Conservation (phyloP, 23 tunicate species). For the Ascidia mentula region DNA sequence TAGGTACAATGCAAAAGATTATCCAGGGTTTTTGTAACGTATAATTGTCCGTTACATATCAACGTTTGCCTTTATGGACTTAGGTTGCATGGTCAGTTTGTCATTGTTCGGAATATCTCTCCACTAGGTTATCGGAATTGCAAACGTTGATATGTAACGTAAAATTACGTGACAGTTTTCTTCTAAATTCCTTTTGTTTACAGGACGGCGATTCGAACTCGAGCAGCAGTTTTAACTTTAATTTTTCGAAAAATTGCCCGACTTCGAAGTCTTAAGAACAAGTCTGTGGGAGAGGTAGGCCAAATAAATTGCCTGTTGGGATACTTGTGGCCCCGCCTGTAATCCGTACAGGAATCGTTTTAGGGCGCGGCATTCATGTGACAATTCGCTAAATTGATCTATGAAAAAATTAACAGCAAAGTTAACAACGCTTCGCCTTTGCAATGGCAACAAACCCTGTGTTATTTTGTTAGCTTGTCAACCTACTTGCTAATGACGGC, state of each 20-base stretch:
- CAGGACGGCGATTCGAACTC: constrained; percentile 65
- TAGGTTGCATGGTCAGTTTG: no score
- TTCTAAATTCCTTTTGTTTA: no score
- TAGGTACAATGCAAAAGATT: constrained; percentile 32
- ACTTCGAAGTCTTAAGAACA: constrained; percentile 67
- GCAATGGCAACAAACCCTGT: background rate
- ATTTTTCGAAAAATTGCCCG: constrained; percentile 71
- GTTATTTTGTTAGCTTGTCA: constrained; percentile 43
- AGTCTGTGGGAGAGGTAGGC: constrained; percentile 84
- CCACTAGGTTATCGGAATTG: no score
- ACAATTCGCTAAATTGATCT: no score
- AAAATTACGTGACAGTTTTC: background rate
- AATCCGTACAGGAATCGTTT: background rate
- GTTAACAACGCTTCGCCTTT: no score
- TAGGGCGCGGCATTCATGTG: no score
- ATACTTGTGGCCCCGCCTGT: background rate
- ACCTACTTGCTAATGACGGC: constrained; percentile 73
- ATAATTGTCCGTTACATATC: no score
- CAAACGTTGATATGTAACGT: background rate
- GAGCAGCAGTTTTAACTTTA: constrained; percentile 61
- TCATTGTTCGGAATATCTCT: no score
- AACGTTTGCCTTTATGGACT: no score
- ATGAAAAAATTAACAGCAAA: no score
- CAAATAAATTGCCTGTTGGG: no score
- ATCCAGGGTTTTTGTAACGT: background rate